Conservation (phyloP, 2,113 vertebrate genomes). For the Halcyon senegalensis region DNA sequence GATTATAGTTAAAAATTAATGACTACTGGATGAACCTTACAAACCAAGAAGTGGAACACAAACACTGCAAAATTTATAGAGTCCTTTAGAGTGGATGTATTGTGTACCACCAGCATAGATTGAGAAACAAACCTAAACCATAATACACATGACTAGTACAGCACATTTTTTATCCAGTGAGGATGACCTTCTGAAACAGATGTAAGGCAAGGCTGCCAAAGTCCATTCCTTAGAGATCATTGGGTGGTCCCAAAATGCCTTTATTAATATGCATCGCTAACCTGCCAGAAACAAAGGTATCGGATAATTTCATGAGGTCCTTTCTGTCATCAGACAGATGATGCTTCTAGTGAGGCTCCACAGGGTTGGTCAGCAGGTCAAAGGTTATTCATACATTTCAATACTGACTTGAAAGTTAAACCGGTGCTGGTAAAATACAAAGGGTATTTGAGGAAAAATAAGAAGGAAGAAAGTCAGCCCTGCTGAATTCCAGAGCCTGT, state of each 20-base stretch:
- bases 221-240: neutral
- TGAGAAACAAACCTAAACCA: neutral
- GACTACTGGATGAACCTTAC: neutral
- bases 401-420: neutral
- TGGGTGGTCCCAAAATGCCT: neutral
- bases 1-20: neutral
- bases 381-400: neutral
- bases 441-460: neutral
- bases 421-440: neutral
- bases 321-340: neutral
- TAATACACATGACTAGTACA: neutral
- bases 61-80: neutral
- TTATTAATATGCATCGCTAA: neutral
- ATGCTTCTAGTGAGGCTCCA: neutral
- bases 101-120: rapidly evolving
- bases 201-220: neutral
- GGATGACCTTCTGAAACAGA: neutral
- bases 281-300: neutral
- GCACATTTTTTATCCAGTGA: neutral
- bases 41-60: neutral
- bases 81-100: neutral
- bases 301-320: neutral
- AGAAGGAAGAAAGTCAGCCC: neutral
- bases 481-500: neutral
- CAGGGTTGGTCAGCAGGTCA: neutral